Percentiles rank a stretch among this genome's conserved stretches.
phyloP scores from a whole-genome alignment of 2,888 invertebrate species.

The Tipula helvola region DNA sequence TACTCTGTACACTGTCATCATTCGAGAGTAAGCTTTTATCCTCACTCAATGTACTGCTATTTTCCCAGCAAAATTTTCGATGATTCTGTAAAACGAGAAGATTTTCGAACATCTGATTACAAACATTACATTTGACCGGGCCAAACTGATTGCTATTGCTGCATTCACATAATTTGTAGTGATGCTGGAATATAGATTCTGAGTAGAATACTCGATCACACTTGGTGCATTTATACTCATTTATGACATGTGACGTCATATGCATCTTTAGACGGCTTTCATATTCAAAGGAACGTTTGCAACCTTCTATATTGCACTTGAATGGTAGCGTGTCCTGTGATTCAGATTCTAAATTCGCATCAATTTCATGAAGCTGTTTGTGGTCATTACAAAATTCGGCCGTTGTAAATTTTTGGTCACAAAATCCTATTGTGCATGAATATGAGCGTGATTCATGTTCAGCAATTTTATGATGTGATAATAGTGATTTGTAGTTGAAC shows the following conservation, averaged over 20 bases:
- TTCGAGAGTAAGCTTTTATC: not conserved
- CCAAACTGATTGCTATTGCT: not conserved
- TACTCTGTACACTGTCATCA: not conserved
- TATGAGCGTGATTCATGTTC: conserved; percentile 9
- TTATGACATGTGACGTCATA: not conserved
- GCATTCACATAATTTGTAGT: not conserved
- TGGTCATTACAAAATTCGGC: not conserved
- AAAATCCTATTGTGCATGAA: conserved; percentile 4
- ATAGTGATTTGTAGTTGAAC: not conserved
- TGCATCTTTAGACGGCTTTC: not conserved
- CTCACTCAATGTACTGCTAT: not conserved
- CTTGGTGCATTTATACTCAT: not conserved
- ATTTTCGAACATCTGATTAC: conserved; percentile 12
- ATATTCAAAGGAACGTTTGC: not conserved
- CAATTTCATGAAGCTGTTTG: not conserved
- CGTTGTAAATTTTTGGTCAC: not conserved
- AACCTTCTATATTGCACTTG: not conserved
- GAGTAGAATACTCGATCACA: not conserved
- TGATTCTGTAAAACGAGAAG: conserved; percentile 7
- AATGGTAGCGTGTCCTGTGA: not conserved
- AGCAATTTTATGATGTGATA: conserved; percentile 11
- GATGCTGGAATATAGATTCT: not conserved
- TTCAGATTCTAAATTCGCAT: not conserved
- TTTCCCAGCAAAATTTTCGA: conserved; percentile 5
- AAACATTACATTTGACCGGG: conserved; percentile 5